Conservation (phyloP, 2,113 vertebrate species). For the Trichomycterus rosablanca region DNA sequence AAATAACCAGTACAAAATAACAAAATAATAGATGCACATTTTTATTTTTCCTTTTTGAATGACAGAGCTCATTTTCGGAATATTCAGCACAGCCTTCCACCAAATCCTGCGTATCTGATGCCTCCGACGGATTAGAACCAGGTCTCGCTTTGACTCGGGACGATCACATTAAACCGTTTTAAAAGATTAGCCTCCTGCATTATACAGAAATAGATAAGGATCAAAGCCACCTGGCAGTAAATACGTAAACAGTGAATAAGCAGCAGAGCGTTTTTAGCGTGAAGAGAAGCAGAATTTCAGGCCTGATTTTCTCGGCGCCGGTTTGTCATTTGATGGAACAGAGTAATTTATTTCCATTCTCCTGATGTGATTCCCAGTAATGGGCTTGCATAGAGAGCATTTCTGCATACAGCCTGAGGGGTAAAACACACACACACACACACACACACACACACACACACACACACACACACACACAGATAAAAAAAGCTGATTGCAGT, state of each 20-base stretch:
- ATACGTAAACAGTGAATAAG: constrained; percentile 37
- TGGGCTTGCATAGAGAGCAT: constrained; percentile 44
- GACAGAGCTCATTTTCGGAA: too few relatives aligned
- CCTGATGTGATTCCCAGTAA: constrained; percentile 46
- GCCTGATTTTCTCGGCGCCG: constrained; percentile 39
- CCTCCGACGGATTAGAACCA: constrained; percentile 42
- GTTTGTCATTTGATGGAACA: constrained; percentile 48
- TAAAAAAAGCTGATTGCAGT: constrained; percentile 36
- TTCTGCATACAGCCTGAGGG: constrained; percentile 46
- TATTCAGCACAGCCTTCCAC: too few relatives aligned
- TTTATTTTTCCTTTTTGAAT: too few relatives aligned
- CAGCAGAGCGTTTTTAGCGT: constrained; percentile 32
- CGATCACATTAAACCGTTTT: constrained; percentile 42
- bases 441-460: constrained; percentile 13
- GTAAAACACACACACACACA: constrained; percentile 23
- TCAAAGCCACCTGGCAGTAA: constrained; percentile 31
- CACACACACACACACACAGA: constrained; percentile 22
- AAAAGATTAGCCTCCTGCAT: constrained; percentile 44
- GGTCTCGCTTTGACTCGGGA: constrained; percentile 32
- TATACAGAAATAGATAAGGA: constrained; percentile 36
- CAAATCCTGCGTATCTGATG: too few relatives aligned
- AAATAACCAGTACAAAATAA: too few relatives aligned
- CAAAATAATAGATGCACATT: too few relatives aligned
- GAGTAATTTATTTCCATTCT: constrained; percentile 49
- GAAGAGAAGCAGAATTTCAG: constrained; percentile 19